Evolutionary conservation across 2,113 vertebrate species (phyloP).

Genomic region (Vulpes vulpes): DNA sequence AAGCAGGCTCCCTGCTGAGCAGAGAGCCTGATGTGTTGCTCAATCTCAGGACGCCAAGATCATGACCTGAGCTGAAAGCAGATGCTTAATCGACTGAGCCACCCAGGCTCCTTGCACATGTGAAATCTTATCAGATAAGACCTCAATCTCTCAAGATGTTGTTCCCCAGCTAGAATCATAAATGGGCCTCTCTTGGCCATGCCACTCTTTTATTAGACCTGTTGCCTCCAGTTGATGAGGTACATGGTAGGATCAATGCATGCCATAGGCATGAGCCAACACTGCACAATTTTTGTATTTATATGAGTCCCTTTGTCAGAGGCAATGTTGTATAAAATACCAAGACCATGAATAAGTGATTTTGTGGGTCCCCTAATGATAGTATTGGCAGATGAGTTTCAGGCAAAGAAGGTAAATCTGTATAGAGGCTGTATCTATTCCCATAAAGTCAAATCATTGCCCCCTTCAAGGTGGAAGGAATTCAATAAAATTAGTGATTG

Average conservation of each 20-base stretch:
- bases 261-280: background rate
- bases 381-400: background rate
- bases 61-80: too few relatives aligned
- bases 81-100: too few relatives aligned
- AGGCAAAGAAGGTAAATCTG: background rate
- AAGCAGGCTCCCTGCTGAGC: too few relatives aligned
- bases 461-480: background rate
- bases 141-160: background rate
- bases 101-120: too few relatives aligned
- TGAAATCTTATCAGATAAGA: background rate
- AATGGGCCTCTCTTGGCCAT: background rate
- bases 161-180: background rate
- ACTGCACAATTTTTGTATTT: background rate
- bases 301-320: constrained; percentile 3
- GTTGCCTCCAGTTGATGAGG: background rate
- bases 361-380: background rate
- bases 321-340: background rate
- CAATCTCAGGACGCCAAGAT: too few relatives aligned
- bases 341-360: background rate
- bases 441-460: background rate
- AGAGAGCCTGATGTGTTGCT: too few relatives aligned
- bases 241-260: background rate
- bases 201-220: background rate
- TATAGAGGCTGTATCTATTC: background rate
- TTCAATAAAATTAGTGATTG: background rate